phyloP scores from a whole-genome alignment of 2,797 vertebrate species.

The Hippopotamyrus pictus region DNA sequence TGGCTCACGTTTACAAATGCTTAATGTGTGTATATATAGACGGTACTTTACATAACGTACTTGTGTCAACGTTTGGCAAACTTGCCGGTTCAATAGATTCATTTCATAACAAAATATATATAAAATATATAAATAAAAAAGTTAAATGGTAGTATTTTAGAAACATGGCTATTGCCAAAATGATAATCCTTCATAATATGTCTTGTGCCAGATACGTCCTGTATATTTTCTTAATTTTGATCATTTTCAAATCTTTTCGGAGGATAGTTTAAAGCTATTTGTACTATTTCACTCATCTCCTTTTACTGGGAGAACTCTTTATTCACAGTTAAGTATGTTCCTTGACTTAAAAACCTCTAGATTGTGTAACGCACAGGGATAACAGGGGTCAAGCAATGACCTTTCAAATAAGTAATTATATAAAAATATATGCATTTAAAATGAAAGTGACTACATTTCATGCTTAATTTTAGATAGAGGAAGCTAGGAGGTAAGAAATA shows the following conservation, averaged over 20 bases:
- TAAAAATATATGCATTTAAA: conserved; percentile 6
- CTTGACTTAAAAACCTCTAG: not conserved
- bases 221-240: not conserved
- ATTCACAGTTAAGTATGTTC: not conserved
- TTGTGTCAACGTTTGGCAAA: not conserved
- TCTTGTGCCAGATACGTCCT: not conserved
- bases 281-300: not conserved
- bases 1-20: not conserved
- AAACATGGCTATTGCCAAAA: not conserved
- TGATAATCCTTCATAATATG: not conserved
- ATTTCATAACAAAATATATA: not conserved
- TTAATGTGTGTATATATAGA: not conserved
- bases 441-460: not conserved
- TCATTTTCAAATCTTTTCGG: not conserved
- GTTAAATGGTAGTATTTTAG: not conserved
- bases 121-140: not conserved
- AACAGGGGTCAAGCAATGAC: not conserved
- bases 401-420: conserved; percentile 8
- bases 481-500: not conserved
- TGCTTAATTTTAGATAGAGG: not conserved
- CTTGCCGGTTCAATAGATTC: not conserved
- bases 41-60: not conserved
- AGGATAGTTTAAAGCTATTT: not conserved
- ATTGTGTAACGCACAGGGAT: not conserved
- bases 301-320: not conserved